phyloP scores from a whole-genome alignment of 2,888 invertebrate genomes.

The Baccha elongata region DNA sequence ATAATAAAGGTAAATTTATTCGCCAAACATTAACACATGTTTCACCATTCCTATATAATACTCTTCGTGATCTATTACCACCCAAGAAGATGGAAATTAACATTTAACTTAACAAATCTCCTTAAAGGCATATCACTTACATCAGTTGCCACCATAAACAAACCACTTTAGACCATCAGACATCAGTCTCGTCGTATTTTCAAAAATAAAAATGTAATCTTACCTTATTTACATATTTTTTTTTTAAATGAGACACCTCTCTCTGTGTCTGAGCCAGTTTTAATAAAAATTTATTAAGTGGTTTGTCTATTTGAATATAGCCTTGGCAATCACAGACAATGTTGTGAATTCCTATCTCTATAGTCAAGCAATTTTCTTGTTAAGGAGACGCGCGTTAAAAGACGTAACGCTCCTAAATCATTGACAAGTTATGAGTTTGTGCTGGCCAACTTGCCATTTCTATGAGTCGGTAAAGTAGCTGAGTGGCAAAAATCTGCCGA shows the following conservation, averaged over 20 bases:
- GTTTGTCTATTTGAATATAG: constrained; percentile 15
- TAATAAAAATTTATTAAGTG: constrained; percentile 3
- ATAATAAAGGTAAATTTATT: too few species aligned
- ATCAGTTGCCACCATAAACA: constrained; percentile 17
- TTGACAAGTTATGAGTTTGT: constrained; percentile 41
- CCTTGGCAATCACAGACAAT: constrained; percentile 43
- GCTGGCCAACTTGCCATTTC: neutral
- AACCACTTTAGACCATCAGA: neutral
- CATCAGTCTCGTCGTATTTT: constrained; percentile 18
- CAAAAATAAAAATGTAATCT: constrained; percentile 4
- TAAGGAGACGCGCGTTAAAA: constrained; percentile 29
- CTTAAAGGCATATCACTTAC: neutral
- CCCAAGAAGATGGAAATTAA: constrained; percentile 29
- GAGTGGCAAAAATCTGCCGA: constrained; percentile 21
- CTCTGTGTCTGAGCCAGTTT: constrained; percentile 11
- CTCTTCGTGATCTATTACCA: neutral
- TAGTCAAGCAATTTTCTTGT: constrained; percentile 7
- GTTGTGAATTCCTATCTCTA: constrained; percentile 28
- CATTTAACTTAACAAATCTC: neutral
- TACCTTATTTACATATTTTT: constrained; percentile 26
- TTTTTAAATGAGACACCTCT: constrained; percentile 13
- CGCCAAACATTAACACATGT: too few species aligned
- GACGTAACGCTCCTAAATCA: constrained; percentile 58
- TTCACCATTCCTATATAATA: neutral
- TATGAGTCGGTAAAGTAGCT: neutral